Percentiles rank a stretch among this genome's conserved stretches.
Conservation (phyloP, 2,113 vertebrate species). For the Xiphorhynchus elegans region DNA sequence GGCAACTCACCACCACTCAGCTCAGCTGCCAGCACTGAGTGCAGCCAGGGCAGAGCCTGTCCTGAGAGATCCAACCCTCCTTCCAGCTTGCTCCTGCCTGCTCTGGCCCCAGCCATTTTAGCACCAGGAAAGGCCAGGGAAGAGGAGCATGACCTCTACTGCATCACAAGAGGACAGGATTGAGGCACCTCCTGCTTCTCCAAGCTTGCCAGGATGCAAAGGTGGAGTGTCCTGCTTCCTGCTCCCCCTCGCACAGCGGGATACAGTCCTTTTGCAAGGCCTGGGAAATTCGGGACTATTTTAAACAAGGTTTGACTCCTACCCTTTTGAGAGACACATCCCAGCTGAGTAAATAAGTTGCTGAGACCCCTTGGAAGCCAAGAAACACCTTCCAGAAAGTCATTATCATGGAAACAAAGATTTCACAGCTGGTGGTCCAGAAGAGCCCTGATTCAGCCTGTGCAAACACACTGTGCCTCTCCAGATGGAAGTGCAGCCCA, state of each 20-base stretch:
- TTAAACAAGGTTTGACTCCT: not conserved
- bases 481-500: not conserved
- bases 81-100: not conserved
- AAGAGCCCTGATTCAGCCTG: not conserved
- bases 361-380: not conserved
- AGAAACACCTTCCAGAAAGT: not conserved
- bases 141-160: not conserved
- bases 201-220: not conserved
- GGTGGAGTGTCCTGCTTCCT: not conserved
- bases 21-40: rapidly evolving
- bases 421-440: not conserved
- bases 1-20: not conserved
- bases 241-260: rapidly evolving
- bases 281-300: not conserved
- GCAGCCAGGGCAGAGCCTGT: not conserved
- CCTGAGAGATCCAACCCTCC: not conserved
- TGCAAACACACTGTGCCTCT: not conserved
- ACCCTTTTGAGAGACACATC: not conserved
- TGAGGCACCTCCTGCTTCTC: not conserved
- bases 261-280: rapidly evolving
- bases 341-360: not conserved
- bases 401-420: not conserved
- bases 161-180: rapidly evolving
- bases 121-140: not conserved
- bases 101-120: not conserved